Evolutionary conservation across 2,113 vertebrate genomes (phyloP).

Genomic region (Accipiter virgatus): DNA sequence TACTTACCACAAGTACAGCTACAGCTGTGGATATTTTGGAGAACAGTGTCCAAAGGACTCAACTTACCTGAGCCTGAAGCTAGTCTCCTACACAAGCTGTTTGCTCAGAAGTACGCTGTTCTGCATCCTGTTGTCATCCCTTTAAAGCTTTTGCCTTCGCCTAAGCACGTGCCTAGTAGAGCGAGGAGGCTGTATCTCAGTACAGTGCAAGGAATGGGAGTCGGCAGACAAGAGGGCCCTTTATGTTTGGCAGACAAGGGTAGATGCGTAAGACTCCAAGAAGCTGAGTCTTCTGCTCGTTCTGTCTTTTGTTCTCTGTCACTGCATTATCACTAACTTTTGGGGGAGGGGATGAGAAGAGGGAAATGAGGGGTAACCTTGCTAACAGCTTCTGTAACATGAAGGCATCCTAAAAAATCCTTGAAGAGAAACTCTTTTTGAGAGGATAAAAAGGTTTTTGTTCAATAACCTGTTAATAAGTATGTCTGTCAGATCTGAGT

Average conservation of each 20-base stretch:
- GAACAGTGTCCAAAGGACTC: background rate
- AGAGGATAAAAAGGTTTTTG: background rate
- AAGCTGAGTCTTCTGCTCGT: background rate
- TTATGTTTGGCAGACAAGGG: background rate
- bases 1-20: background rate
- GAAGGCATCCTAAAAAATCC: background rate
- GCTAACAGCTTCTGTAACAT: background rate
- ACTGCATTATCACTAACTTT: background rate
- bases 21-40: background rate
- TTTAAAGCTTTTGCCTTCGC: background rate
- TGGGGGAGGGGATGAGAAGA: background rate
- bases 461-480: background rate
- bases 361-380: background rate
- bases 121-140: background rate
- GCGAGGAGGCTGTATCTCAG: background rate
- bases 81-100: background rate
- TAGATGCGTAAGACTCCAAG: background rate
- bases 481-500: background rate
- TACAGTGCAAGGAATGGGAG: rapidly evolving
- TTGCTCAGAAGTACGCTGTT: background rate
- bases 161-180: background rate
- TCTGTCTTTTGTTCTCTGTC: background rate
- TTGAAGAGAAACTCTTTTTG: background rate
- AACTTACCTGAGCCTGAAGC: background rate
- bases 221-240: background rate